Percentiles rank a stretch among this genome's conserved stretches.
Evolutionary conservation across 2,113 vertebrate species (phyloP).

Genomic region (Sphaerodactylus townsendi): DNA sequence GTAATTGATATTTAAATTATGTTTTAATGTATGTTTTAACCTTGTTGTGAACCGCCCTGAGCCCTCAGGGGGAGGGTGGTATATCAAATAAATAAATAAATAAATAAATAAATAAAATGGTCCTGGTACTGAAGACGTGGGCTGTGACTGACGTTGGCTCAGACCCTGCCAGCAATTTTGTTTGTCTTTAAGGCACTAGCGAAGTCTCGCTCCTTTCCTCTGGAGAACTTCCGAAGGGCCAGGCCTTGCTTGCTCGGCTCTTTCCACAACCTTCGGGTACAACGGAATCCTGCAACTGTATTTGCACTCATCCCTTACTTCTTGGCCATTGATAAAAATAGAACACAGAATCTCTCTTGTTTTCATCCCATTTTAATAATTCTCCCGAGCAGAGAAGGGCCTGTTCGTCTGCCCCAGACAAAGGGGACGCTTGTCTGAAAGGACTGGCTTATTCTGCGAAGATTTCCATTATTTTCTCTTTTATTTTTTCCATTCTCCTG

Average conservation of each 20-base stretch:
- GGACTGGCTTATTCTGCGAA: slow-evolving; percentile 51
- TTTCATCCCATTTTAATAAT: slow-evolving; percentile 52
- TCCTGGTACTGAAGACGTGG: too few relatives aligned
- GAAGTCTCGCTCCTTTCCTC: not conserved
- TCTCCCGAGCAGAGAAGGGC: slow-evolving; percentile 46
- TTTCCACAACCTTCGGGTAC: not conserved
- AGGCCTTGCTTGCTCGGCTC: not conserved
- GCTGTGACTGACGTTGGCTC: too few relatives aligned
- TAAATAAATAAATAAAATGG: too few relatives aligned
- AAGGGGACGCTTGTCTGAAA: slow-evolving; percentile 58
- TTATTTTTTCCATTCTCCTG: slow-evolving; percentile 6
- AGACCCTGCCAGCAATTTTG: too few relatives aligned
- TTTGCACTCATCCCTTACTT: slow-evolving; percentile 40
- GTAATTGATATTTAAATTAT: too few relatives aligned
- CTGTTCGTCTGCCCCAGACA: slow-evolving; percentile 55
- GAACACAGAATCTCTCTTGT: slow-evolving; percentile 60
- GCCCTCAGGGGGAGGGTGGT: too few relatives aligned
- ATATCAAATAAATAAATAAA: too few relatives aligned
- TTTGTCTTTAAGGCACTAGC: too few relatives aligned
- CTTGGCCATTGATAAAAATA: slow-evolving; percentile 58
- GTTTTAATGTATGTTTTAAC: too few relatives aligned
- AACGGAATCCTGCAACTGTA: slow-evolving; percentile 33
- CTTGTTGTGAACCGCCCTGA: too few relatives aligned
- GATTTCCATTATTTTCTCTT: slow-evolving; percentile 43
- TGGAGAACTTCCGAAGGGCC: not conserved